Conservation (phyloP, 2,113 vertebrate genomes). For the Orthonyx spaldingii region DNA sequence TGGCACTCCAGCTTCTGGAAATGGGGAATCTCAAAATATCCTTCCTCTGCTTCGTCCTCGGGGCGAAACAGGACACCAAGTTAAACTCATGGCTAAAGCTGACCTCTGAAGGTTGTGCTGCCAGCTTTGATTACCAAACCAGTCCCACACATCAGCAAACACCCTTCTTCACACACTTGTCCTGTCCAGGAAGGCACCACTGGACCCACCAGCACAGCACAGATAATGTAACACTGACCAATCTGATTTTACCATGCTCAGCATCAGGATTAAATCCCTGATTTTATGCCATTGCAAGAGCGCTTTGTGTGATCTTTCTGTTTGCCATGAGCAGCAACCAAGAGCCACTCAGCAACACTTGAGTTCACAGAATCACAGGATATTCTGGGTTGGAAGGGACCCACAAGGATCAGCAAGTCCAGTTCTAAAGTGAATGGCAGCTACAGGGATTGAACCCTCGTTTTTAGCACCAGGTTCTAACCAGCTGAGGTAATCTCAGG, state of each 20-base stretch:
- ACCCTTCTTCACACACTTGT: neutral
- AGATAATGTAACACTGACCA: fast-evolving
- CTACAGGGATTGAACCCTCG: fast-evolving
- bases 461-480: neutral
- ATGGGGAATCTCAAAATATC: neutral
- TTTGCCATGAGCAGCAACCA: neutral
- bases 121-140: neutral
- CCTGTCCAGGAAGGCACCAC: neutral
- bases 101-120: neutral
- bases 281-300: neutral
- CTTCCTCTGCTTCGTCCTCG: neutral
- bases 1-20: neutral
- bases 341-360: neutral
- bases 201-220: neutral
- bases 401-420: neutral
- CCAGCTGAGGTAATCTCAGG: neutral
- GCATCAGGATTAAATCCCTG: neutral
- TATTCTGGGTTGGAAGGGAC: neutral
- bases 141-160: neutral
- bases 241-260: neutral
- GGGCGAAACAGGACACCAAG: neutral
- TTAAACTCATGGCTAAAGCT: neutral
- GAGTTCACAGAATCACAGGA: neutral
- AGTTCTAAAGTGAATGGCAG: neutral
- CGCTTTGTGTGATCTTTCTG: neutral